phyloP scores from a whole-genome alignment of 1,140 invertebrate species.

The Ips typographus region DNA sequence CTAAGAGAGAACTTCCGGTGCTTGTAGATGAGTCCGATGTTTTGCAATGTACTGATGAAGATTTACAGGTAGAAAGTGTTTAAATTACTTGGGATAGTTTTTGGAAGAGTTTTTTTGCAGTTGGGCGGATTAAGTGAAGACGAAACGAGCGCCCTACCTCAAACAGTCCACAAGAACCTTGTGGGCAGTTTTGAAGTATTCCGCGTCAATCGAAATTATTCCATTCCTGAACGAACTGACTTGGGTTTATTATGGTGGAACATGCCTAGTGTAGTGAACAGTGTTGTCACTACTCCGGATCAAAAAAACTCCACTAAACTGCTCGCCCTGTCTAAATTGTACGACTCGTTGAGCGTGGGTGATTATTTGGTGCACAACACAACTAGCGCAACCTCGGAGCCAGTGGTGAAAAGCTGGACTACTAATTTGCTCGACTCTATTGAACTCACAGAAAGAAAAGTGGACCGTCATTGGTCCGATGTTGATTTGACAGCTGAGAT shows the following conservation, averaged over 20 bases:
- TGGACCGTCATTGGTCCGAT: slow-evolving; percentile 10
- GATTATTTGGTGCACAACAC: slow-evolving; percentile 39
- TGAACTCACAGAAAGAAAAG: slow-evolving; percentile 37
- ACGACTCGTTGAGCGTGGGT: slow-evolving; percentile 37
- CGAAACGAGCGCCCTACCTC: too few species aligned
- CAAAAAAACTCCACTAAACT: slow-evolving; percentile 28
- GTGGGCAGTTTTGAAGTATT: slow-evolving; percentile 38
- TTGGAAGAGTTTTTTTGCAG: too few species aligned
- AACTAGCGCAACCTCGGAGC: slow-evolving; percentile 30
- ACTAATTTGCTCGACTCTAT: slow-evolving; percentile 40
- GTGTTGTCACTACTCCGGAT: slow-evolving; percentile 1
- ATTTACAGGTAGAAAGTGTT: background rate
- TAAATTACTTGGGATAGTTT: background rate
- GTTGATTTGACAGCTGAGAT: slow-evolving; percentile 37
- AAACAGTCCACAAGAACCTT: slow-evolving; percentile 31
- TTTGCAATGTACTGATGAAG: slow-evolving; percentile 31
- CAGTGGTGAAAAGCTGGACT: slow-evolving; percentile 36
- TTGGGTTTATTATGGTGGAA: slow-evolving; percentile 49
- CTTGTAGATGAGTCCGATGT: background rate
- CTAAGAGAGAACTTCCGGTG: too few species aligned
- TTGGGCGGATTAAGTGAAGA: too few species aligned
- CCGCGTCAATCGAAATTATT: slow-evolving; percentile 26
- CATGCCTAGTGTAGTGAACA: slow-evolving; percentile 40
- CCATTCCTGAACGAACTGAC: slow-evolving; percentile 35
- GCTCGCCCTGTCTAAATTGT: slow-evolving; percentile 24